Conservation (phyloP, 2,797 vertebrate species). For the Karalla daura region DNA sequence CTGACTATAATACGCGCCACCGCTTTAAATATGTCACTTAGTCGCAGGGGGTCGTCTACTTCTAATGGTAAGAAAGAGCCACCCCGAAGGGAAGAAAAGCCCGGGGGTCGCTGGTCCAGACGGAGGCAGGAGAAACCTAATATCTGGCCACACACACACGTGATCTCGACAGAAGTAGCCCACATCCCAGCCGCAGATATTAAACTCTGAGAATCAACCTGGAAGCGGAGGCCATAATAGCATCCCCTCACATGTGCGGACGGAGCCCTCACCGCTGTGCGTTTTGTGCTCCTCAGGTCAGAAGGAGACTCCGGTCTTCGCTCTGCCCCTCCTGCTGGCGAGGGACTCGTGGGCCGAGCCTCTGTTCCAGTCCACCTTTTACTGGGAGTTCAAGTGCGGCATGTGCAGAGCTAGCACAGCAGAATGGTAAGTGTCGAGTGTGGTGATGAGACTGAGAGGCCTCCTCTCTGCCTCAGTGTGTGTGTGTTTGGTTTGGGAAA, state of each 20-base stretch:
- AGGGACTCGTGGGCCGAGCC: conserved; percentile 82
- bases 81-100: too few species aligned
- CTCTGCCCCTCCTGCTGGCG: conserved; percentile 87
- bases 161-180: background rate
- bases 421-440: conserved; percentile 77
- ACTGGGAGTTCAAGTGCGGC: conserved; percentile 89
- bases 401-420: conserved; percentile 83
- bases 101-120: too few species aligned
- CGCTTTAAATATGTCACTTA: too few species aligned
- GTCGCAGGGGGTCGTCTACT: too few species aligned
- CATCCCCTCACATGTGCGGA: background rate
- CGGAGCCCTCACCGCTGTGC: background rate
- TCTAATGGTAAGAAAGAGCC: too few species aligned
- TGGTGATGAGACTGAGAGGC: background rate
- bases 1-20: too few species aligned
- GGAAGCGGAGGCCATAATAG: background rate
- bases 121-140: background rate
- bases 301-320: conserved; percentile 91
- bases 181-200: background rate
- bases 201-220: background rate
- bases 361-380: conserved; percentile 86
- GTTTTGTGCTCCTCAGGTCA: conserved; percentile 80
- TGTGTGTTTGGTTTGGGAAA: background rate
- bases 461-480: background rate
- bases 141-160: background rate